A percentile compares a stretch with the other conserved stretches of the same genome.
Evolutionary conservation across 2,113 vertebrate genomes (phyloP).

Genomic region (Nothoprocta pentlandii): DNA sequence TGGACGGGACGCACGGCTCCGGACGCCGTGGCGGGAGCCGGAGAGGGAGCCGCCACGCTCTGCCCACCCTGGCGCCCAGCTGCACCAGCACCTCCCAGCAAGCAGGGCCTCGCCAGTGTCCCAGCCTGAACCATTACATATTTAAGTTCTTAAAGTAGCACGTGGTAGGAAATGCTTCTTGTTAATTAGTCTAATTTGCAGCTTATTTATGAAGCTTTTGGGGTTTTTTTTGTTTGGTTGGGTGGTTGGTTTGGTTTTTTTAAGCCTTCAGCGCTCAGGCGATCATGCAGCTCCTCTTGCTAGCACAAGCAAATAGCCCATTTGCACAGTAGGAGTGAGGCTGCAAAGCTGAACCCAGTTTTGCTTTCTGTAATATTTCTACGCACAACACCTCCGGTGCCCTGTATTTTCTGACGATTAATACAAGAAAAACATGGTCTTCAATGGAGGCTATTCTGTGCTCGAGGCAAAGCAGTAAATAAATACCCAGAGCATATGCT

Average conservation of each 20-base stretch:
- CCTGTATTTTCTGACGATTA: neutral
- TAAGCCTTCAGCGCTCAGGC: neutral
- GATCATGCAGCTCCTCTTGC: neutral
- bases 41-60: neutral
- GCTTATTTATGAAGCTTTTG: neutral
- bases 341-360: neutral
- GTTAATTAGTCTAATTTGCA: neutral
- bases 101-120: rapidly evolving
- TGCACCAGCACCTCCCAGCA: neutral
- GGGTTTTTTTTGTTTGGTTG: too few species aligned
- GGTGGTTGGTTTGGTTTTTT: neutral
- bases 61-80: neutral
- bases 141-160: neutral
- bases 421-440: neutral
- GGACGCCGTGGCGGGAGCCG: too few species aligned
- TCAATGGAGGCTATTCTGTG: neutral
- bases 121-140: rapidly evolving
- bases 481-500: neutral
- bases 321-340: neutral
- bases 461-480: neutral
- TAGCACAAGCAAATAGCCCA: neutral
- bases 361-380: neutral
- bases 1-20: too few species aligned
- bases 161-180: neutral
- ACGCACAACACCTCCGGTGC: rapidly evolving